phyloP scores from a whole-genome alignment of 2,888 invertebrate genomes.

The Odontocerum albicorne region DNA sequence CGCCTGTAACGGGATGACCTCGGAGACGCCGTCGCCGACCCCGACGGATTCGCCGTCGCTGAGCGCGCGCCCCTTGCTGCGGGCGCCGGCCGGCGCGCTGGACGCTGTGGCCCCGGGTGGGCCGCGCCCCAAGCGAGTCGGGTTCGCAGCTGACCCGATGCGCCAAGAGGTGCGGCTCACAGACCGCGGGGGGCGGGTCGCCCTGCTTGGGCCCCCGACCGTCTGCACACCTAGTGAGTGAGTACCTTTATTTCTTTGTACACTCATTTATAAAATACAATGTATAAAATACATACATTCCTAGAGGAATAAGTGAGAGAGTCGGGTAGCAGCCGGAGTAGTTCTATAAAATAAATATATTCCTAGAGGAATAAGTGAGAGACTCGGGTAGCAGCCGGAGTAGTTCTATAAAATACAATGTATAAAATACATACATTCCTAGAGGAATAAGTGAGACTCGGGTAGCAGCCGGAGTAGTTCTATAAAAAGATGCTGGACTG shows the following conservation, averaged over 20 bases:
- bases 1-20: slow-evolving; percentile 37
- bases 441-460: too few species aligned
- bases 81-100: slow-evolving; percentile 10
- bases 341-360: too few species aligned
- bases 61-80: slow-evolving; percentile 41
- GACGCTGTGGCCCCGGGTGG: slow-evolving; percentile 3
- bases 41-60: slow-evolving; percentile 43
- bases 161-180: slow-evolving; percentile 31
- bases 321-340: too few species aligned
- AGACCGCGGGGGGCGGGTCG: slow-evolving; percentile 32
- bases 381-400: too few species aligned
- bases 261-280: neutral
- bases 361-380: too few species aligned
- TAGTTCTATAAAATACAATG: neutral
- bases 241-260: slow-evolving; percentile 6
- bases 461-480: too few species aligned
- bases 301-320: too few species aligned
- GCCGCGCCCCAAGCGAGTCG: slow-evolving; percentile 23
- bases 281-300: neutral
- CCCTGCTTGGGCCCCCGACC: slow-evolving; percentile 30
- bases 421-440: neutral
- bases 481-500: too few species aligned
- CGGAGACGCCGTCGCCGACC: slow-evolving; percentile 43
- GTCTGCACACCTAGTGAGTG: slow-evolving; percentile 25
- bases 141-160: slow-evolving; percentile 30